A percentile compares a stretch with the other conserved stretches of the same genome.
Conservation (phyloP, 2,797 vertebrate genomes). For the Cyprinodon diabolis region DNA sequence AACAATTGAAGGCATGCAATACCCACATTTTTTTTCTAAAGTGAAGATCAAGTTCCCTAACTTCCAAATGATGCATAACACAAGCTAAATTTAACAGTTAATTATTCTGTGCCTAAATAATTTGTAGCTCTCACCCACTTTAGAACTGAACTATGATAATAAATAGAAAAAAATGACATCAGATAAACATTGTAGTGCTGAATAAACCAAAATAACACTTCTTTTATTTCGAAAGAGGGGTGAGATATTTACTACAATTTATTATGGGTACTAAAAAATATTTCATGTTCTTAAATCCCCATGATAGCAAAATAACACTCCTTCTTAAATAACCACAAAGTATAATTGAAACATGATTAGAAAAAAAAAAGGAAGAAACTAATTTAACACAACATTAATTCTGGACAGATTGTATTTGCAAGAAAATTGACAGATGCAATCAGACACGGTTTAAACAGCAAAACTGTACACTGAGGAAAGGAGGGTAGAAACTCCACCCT, state of each 20-base stretch:
- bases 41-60: not conserved
- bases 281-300: slow-evolving; percentile 18
- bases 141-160: not conserved
- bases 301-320: slow-evolving; percentile 6
- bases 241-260: slow-evolving; percentile 7
- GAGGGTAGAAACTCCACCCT: slow-evolving; percentile 15
- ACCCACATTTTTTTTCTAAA: slow-evolving; percentile 9
- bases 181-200: slow-evolving; percentile 14
- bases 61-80: slow-evolving; percentile 1
- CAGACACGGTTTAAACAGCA: slow-evolving; percentile 10
- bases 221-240: not conserved
- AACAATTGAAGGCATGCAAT: slow-evolving; percentile 1
- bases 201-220: not conserved
- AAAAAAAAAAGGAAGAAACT: slow-evolving; percentile 25
- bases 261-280: slow-evolving; percentile 30
- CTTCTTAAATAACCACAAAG: slow-evolving; percentile 47
- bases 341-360: slow-evolving; percentile 26
- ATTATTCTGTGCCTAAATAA: not conserved
- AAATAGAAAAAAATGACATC: not conserved
- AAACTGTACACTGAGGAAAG: slow-evolving; percentile 8
- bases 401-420: slow-evolving; percentile 15
- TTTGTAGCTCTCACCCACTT: slow-evolving; percentile 1
- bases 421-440: slow-evolving; percentile 21
- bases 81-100: not conserved
- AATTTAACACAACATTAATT: slow-evolving; percentile 19